Evolutionary conservation across 2,888 invertebrate species (phyloP), one percentile per base, ranked within the genome.

Genomic region (Bombylius major): DNA sequence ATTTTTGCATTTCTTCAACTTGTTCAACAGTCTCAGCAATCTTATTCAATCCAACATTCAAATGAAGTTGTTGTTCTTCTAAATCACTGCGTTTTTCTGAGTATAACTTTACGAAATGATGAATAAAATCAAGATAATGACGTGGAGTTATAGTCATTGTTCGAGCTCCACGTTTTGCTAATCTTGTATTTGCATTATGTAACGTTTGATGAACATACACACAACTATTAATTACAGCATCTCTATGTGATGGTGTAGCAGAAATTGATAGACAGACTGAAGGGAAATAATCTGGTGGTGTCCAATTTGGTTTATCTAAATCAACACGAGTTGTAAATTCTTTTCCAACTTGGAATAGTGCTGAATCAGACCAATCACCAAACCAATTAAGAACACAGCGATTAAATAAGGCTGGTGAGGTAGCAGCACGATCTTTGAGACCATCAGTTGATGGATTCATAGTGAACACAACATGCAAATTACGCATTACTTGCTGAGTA

Each of bases 371-470:
- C 99, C 99, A 99, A 75, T 99, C 99, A 12, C 99, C 99, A 75
- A 99, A 98, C 98, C 98, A 98, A 75, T 99, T 98, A 65, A 99
- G 82, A 12, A 99, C 98, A 74, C 98, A 99, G 73, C 98, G 84
- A 79, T 99, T 99, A 81, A 99, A 99, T 56, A 99, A 79, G 5
- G 99, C 99, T 39, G 99, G 99, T 6, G 99, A 99, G 0, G 99
- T 99, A 11, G 99, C 94, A 1, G 99, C 99, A 60, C 98, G 83
- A 76, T 98, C 98, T 75, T 99, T 97, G 48, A 99, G 79, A 0
- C 98, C 99, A 69, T 99, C 97, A 0, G 96, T 92, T 1, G 95
- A 96, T 9, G 99, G 99, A 77, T 99, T 99, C 99, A 99, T 99
- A 1, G 99, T 99, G 77, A 99, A 99, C 49, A 99, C 99, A 11